Evolutionary conservation across 2,888 invertebrate species (phyloP).

Genomic region (Acrocera orbiculus): DNA sequence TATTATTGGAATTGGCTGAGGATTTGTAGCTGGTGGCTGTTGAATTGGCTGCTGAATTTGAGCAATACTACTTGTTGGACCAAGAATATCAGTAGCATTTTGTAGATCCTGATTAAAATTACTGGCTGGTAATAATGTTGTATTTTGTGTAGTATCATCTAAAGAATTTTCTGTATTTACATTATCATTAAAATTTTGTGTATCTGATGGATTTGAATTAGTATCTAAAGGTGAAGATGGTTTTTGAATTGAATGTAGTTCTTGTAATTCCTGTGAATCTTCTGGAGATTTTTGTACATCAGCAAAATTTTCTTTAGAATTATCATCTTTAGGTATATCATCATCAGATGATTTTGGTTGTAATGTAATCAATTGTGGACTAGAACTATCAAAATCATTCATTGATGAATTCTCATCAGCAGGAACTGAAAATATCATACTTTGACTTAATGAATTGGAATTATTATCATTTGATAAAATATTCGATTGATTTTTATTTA

Average conservation of each 20-base stretch:
- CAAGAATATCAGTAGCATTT: no score
- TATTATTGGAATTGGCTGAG: conserved; percentile 11
- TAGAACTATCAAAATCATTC: conserved; percentile 6
- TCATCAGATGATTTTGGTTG: conserved; percentile 2
- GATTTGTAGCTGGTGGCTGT: conserved; percentile 16
- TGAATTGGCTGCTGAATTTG: conserved; percentile 23
- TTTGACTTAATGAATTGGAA: conserved; percentile 13
- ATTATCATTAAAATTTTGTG: neutral
- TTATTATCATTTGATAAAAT: conserved; percentile 26
- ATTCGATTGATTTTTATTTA: conserved; percentile 31
- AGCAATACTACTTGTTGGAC: no score
- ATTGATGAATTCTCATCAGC: conserved; percentile 4
- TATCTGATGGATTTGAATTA: neutral
- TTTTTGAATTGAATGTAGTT: neutral
- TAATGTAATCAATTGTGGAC: conserved; percentile 1
- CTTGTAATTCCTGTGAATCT: conserved; percentile 5
- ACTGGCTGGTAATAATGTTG: no score
- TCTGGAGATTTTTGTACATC: conserved; percentile 6
- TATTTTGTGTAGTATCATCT: conserved; percentile 2
- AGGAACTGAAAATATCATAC: neutral
- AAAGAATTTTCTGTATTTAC: neutral
- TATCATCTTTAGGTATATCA: conserved; percentile 7
- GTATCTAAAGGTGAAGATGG: conserved; percentile 6
- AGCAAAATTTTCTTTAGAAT: conserved; percentile 3
- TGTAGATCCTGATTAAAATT: no score